These are phyloP conservation scores for Drosophila heteroneura DNA, from an alignment of 2,888 invertebrate species.

Conservation along the genomic window DNA sequence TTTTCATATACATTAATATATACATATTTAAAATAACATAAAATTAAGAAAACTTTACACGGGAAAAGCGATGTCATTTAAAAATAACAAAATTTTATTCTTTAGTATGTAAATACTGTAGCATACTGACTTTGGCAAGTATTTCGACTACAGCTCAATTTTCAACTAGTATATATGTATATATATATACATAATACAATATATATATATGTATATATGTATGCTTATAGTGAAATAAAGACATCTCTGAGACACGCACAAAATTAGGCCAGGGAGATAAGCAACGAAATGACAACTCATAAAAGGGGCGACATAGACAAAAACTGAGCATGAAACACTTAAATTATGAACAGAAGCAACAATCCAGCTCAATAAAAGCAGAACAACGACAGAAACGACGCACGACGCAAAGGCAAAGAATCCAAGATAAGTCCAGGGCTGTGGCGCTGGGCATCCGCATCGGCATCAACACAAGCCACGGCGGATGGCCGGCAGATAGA, in stretches of 20 bases:
- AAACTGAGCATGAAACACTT: conserved; percentile 24
- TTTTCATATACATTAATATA: conserved; percentile 15
- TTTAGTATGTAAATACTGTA: background rate
- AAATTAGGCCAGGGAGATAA: conserved; percentile 26
- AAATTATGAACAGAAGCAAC: conserved; percentile 45
- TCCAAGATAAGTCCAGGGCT: conserved; percentile 46
- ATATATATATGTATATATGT: background rate
- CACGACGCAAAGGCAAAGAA: conserved; percentile 43
- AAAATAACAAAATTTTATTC: background rate
- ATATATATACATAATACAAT: too few species aligned
- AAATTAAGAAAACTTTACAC: background rate
- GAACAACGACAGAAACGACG: conserved; percentile 27
- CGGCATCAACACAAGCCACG: conserved; percentile 17
- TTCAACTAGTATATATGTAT: background rate
- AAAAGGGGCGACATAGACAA: conserved; percentile 29
- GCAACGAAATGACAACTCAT: conserved; percentile 32
- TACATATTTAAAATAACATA: background rate
- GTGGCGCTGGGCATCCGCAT: background rate
- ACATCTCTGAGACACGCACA: conserved; percentile 12
- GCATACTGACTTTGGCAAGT: background rate
- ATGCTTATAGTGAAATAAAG: conserved; percentile 11
- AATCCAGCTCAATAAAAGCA: conserved; percentile 31
- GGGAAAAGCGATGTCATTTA: background rate
- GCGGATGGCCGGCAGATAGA: conserved; percentile 30
- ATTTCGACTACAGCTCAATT: background rate